phyloP scores from a whole-genome alignment of 1,140 invertebrate species.

The Apis cerana region DNA sequence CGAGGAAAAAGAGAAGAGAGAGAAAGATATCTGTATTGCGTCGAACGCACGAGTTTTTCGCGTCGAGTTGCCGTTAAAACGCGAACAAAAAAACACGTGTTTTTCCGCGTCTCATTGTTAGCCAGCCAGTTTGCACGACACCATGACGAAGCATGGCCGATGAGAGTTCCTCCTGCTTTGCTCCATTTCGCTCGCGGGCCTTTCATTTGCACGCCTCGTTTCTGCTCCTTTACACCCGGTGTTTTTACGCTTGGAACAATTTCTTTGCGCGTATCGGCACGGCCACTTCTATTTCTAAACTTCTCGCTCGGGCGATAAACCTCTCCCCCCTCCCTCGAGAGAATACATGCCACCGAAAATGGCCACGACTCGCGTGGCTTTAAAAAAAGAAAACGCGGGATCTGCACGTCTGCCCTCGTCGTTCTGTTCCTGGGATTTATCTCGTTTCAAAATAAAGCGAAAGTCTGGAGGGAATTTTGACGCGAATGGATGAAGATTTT shows the following conservation, averaged over 20 bases:
- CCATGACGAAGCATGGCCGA: constrained; percentile 8
- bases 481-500: background rate
- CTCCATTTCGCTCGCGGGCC: constrained; percentile 26
- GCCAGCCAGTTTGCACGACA: background rate
- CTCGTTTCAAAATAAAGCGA: background rate
- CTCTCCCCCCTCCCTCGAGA: background rate
- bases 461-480: background rate
- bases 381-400: constrained; percentile 1
- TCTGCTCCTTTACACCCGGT: background rate
- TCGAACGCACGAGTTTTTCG: background rate
- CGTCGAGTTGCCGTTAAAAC: background rate
- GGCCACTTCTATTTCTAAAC: constrained; percentile 2
- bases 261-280: background rate
- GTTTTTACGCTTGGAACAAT: constrained; percentile 18
- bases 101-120: constrained; percentile 4
- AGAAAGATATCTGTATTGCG: too few relatives aligned
- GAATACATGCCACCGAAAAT: background rate
- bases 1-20: too few relatives aligned
- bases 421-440: background rate
- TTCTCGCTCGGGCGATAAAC: background rate
- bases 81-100: constrained; percentile 10
- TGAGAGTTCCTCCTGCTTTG: constrained; percentile 12
- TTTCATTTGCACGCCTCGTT: constrained; percentile 36
- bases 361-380: background rate
- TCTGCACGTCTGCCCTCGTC: background rate